Evolutionary conservation across 2,888 invertebrate species (phyloP), one percentile per base, ranked within the genome.

Genomic region (Strigamia maritima): DNA sequence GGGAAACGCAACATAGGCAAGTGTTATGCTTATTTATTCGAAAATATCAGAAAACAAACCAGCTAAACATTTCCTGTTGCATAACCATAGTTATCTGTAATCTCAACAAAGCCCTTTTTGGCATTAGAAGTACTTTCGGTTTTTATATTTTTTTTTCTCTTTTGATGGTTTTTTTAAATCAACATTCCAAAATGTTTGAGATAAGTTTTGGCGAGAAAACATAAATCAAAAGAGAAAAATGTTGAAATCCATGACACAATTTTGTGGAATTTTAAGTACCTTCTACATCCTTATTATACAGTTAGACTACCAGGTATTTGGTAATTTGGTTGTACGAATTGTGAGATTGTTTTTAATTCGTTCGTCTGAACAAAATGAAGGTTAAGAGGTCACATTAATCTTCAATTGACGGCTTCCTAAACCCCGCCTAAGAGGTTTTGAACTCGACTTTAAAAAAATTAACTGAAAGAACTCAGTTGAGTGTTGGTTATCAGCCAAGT

Each of bases 1-100:
- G 75, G 14, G 75, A 75, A 75, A 35, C 75, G 14, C 75, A 75
- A 35, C 75, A 75, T 28, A 75, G 75, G 75, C 26, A 28, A 75
- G 22, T 26, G 16, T 14, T 28, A 28, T 24, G 22, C 22, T n/a
- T 35, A 6, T 75, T 35, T 75, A n/a, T 28, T 75, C 2, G 1
- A 35, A 35, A 35, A 28, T 75, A 16, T 75, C 75, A 75, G 2
- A 35, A 24, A 24, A 26, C 3, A 26, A 26, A 19, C 49, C 49
- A 6, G 10, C 3, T 6, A 49, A 49, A 6, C 19, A 49, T 49
- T 49, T 19, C 49, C 49, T 16, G 14, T 49, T 16, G 14, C 19
- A 49, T 49, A 19, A 49, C n/a, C n/a, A n/a, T 3, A 14, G 49
- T 49, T 49, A 19, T 49, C 49, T 12, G 16, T 49, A 49, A 19